A percentile compares a stretch with the other conserved stretches of the same genome.
phyloP scores from a whole-genome alignment of 53 echinoderm and acorn worm genomes.

The Holothuria leucospilota region DNA sequence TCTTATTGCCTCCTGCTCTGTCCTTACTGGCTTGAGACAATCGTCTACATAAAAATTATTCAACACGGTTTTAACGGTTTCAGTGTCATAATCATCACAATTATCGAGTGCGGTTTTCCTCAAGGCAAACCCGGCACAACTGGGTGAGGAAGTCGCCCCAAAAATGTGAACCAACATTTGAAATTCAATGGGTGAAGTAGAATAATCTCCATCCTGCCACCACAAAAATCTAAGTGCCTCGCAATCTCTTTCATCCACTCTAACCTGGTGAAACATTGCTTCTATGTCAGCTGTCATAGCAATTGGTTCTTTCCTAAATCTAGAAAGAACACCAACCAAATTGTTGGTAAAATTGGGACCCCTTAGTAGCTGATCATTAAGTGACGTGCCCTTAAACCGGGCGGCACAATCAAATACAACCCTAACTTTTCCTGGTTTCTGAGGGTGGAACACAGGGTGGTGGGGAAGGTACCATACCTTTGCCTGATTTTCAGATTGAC shows the following conservation, averaged over 20 bases:
- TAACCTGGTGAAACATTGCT: conserved; percentile 77
- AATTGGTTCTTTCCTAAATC: conserved; percentile 61
- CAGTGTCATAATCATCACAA: conserved; percentile 1
- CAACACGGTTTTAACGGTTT: conserved; percentile 30
- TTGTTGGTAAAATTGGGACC: conserved; percentile 70
- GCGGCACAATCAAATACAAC: conserved; percentile 66
- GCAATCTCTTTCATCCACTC: conserved; percentile 44
- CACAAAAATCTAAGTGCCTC: conserved; percentile 65
- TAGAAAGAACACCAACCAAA: conserved; percentile 58
- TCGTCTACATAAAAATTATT: conserved; percentile 72
- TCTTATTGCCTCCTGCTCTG: conserved; percentile 38
- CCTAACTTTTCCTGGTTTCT: no score
- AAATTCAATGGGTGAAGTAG: conserved; percentile 22
- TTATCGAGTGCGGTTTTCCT: conserved; percentile 58
- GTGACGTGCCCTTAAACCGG: conserved; percentile 37
- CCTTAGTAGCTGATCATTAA: conserved; percentile 55
- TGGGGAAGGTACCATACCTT: conserved; percentile 44
- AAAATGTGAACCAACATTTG: conserved; percentile 63
- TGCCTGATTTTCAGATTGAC: not conserved
- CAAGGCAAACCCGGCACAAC: conserved; percentile 59
- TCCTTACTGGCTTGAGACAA: conserved; percentile 64
- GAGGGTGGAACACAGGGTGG: conserved; percentile 20
- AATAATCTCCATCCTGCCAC: conserved; percentile 54
- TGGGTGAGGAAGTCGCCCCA: conserved; percentile 69
- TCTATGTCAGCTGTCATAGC: conserved; percentile 72